Conservation (phyloP, 2,113 vertebrate species). For the Sapayoa aenigma region DNA sequence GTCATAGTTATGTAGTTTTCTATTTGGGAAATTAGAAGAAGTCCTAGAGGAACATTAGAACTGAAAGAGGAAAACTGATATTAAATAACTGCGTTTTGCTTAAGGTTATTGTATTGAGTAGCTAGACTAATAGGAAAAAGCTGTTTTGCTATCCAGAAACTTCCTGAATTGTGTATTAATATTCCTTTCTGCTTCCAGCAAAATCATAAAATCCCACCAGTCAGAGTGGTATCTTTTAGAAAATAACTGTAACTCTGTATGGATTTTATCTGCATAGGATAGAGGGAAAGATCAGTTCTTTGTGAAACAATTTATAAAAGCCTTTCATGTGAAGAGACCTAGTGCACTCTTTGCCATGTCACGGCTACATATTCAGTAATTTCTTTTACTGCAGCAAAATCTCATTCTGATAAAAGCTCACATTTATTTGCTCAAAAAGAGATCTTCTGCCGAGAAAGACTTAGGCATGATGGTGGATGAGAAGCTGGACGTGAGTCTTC, state of each 20-base stretch:
- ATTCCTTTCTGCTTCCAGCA: neutral
- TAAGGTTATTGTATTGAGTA: neutral
- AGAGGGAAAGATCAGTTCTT: neutral
- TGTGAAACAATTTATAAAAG: neutral
- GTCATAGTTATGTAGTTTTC: neutral
- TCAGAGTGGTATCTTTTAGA: neutral
- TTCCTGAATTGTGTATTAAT: neutral
- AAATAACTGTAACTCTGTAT: neutral
- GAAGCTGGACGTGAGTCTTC: neutral
- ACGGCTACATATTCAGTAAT: neutral
- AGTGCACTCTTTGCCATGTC: neutral
- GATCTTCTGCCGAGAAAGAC: neutral
- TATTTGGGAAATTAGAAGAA: neutral
- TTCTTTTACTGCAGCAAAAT: neutral
- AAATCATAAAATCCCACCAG: neutral
- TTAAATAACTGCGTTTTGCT: neutral
- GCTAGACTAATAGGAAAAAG: neutral
- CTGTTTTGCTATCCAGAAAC: neutral
- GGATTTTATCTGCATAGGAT: neutral
- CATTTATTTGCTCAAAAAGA: neutral
- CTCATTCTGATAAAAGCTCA: neutral
- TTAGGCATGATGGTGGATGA: neutral
- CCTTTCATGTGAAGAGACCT: neutral
- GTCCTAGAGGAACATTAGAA: neutral
- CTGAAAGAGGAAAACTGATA: neutral